These are phyloP conservation scores for Grammomys surdaster DNA, from an alignment of 2,113 vertebrate genomes.

Conservation along the genomic window DNA sequence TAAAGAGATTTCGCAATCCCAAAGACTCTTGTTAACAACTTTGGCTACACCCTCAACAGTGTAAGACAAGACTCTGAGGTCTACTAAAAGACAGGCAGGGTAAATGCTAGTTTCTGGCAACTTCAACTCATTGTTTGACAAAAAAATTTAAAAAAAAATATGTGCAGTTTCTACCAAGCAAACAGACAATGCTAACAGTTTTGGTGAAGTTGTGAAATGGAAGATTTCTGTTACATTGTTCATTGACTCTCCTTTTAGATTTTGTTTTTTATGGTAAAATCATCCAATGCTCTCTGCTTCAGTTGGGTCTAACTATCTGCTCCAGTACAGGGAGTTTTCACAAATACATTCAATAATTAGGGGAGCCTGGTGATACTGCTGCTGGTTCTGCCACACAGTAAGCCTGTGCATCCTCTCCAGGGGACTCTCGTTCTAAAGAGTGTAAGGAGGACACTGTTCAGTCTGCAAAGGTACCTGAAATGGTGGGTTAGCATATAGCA, in stretches of 20 bases:
- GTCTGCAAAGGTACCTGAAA: not conserved
- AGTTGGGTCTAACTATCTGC: not conserved
- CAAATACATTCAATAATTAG: not conserved
- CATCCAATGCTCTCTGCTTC: not conserved
- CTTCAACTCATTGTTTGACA: not conserved
- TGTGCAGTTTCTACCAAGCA: not conserved
- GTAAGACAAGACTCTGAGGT: not conserved
- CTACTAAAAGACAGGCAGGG: not conserved
- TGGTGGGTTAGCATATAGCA: not conserved
- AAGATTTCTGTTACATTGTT: slow-evolving; percentile 15
- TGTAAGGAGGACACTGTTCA: not conserved
- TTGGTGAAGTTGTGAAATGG: not conserved
- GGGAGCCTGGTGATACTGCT: not conserved
- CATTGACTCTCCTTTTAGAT: not conserved
- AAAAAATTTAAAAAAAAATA: not conserved
- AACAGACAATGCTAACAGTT: not conserved
- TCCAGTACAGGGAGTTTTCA: not conserved
- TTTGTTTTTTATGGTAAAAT: not conserved
- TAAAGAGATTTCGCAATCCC: not conserved
- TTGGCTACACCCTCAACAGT: accelerated
- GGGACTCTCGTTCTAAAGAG: slow-evolving; percentile 27
- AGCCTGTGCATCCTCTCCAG: not conserved
- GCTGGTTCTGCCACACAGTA: not conserved
- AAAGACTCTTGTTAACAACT: not conserved
- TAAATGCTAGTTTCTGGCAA: not conserved